Percentiles rank a stretch among this genome's conserved stretches.
These are phyloP conservation scores for Amiota minor DNA, from an alignment of 2,888 invertebrate genomes.

Conservation along the genomic window DNA sequence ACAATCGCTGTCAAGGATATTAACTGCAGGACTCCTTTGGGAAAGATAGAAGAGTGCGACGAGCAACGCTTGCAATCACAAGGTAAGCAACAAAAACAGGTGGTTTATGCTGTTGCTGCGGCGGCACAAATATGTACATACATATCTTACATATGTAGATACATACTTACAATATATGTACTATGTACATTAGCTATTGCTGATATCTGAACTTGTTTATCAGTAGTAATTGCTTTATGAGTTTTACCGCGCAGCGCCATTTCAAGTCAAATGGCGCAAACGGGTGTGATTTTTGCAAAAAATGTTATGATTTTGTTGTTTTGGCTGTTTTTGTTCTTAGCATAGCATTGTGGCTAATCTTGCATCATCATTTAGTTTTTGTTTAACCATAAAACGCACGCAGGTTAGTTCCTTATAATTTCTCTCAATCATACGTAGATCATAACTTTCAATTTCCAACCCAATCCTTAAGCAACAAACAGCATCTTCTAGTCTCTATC, in stretches of 20 bases:
- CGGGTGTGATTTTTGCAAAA: background rate
- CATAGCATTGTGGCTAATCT: background rate
- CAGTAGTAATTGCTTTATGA: too few species aligned
- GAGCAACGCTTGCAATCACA: constrained; percentile 2
- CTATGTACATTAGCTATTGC: too few species aligned
- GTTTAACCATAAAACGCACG: constrained; percentile 27
- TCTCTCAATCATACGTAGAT: background rate
- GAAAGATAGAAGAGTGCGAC: background rate
- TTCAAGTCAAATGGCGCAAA: background rate
- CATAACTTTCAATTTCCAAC: background rate
- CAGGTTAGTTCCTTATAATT: constrained; percentile 43
- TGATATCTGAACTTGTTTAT: too few species aligned
- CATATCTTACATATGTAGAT: too few species aligned
- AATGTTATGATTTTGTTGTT: background rate
- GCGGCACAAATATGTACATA: too few species aligned
- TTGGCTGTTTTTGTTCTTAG: constrained; percentile 4
- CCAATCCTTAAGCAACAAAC: constrained; percentile 12
- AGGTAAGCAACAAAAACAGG: constrained; percentile 5
- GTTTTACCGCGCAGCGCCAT: too few species aligned
- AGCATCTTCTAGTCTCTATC: constrained; percentile 13
- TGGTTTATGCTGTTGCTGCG: too few species aligned
- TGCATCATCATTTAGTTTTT: constrained; percentile 5
- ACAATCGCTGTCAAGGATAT: too few species aligned
- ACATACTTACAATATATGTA: too few species aligned
- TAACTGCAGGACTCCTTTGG: too few species aligned